These are phyloP conservation scores for Drosophila leontia DNA, from an alignment of 1,140 invertebrate species.

Conservation along the genomic window DNA sequence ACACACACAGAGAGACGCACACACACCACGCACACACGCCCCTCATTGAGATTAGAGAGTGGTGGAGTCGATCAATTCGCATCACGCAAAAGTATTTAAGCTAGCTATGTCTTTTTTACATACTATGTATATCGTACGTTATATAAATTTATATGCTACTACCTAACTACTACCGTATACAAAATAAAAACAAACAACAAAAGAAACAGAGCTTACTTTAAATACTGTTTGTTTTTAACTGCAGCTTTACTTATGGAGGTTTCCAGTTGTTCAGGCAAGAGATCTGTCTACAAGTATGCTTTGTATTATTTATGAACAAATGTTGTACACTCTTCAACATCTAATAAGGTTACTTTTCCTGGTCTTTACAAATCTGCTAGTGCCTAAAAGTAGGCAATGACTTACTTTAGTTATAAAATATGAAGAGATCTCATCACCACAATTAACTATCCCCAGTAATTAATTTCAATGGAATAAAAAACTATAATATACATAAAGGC, in stretches of 20 bases:
- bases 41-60: conserved; percentile 68
- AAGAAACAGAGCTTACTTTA: neutral
- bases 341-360: neutral
- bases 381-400: neutral
- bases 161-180: conserved; percentile 76
- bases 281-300: too few species aligned
- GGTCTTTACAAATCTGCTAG: neutral
- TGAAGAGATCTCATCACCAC: too few species aligned
- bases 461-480: too few species aligned
- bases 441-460: too few species aligned
- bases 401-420: too few species aligned
- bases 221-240: too few species aligned
- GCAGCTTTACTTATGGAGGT: too few species aligned
- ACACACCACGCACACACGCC: conserved; percentile 1
- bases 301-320: too few species aligned
- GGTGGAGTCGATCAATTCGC: conserved; percentile 32
- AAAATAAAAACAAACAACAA: conserved; percentile 56
- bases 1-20: neutral
- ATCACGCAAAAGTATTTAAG: conserved; percentile 77
- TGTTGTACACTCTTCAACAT: too few species aligned
- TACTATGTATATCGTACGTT: conserved; percentile 78
- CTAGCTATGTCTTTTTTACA: conserved; percentile 79
- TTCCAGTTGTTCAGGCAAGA: too few species aligned
- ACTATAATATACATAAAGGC: too few species aligned
- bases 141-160: conserved; percentile 81